A percentile compares a stretch with the other conserved stretches of the same genome.
Conservation (phyloP, 2,888 invertebrate species). For the Hemaris fuciformis region DNA sequence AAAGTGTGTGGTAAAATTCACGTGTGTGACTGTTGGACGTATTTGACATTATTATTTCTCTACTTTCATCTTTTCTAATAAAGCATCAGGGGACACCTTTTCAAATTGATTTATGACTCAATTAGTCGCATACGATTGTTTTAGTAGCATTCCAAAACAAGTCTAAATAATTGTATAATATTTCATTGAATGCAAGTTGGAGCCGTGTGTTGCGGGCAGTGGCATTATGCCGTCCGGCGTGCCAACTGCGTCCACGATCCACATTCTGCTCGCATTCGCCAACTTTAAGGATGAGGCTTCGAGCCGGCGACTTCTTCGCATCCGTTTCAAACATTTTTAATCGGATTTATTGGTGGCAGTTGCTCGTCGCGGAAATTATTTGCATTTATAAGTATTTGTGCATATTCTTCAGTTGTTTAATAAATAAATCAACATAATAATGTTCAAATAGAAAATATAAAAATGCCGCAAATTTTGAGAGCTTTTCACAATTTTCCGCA, state of each 20-base stretch:
- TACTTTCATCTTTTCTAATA: no score
- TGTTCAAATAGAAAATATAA: no score
- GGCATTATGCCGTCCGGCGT: constrained; percentile 16
- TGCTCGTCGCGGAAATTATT: not conserved
- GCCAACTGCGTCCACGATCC: constrained; percentile 13
- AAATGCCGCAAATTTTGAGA: no score
- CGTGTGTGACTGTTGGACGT: no score
- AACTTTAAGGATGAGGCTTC: constrained; percentile 10
- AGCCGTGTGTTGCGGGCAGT: not conserved
- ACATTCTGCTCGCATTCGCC: constrained; percentile 13
- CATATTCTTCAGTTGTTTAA: not conserved
- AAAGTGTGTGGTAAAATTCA: no score
- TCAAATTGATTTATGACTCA: no score
- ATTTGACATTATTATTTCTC: no score
- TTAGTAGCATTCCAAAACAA: not conserved
- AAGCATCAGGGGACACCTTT: no score
- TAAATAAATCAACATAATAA: no score
- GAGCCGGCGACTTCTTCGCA: not conserved
- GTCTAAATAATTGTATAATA: not conserved
- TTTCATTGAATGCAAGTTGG: constrained; percentile 1
- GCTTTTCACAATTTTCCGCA: no score
- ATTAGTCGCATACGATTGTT: no score
- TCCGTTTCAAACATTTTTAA: not conserved
- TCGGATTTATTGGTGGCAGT: not conserved
- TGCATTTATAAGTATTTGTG: not conserved